Base-by-base conservation (phyloP, 37 sponge, comb jelly and placozoan species). In the Dysidea cf. avara region DNA sequence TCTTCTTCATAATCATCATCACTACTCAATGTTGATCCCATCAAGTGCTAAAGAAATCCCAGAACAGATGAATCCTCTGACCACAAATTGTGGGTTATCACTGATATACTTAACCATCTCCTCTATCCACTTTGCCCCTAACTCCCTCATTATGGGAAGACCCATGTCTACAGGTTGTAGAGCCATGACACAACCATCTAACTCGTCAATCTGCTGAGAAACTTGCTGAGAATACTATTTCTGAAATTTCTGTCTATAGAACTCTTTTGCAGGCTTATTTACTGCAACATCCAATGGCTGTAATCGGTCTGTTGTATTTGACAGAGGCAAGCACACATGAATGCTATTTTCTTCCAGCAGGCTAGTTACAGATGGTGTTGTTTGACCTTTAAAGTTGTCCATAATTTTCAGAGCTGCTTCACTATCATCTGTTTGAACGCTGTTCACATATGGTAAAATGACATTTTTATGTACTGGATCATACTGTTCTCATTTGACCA, bases 151-250 rank as follows among this genome's bases (percentile, higher is more conserved):
- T 1, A 70, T 37, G 25, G 29, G 20, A 47, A 78, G n/a, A 17
- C 69, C 26, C 69, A 78, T 25, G 50, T 70, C 69, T 17, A 78
- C 57, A 18, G 69, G 33, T 20, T 69, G 31, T 39, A 20, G 16
- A 62, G 50, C 29, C 54, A 34, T 16, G 5, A n/a, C n/a, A n/a
- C n/a, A n/a, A n/a, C n/a, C n/a, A n/a, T n/a, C n/a, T n/a, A n/a
- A n/a, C n/a, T n/a, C 61, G 4, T 69, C 6, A 17, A 77, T 40
- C 69, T 84, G 79, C 50, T 53, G 48, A 14, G 49, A 36, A 4
- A 85, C 63, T 56, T 79, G 49, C 33, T 72, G 75, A 40, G 68
- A 17, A 56, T 86, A 86, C 80, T 68, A 86, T n/a, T 81, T 22
- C 22, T 74, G 46, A 67, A 80, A 86, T 34, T n/a, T 66, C 35